These are phyloP conservation scores for Nudaria mundana DNA, from an alignment of 2,888 invertebrate genomes.

Conservation along the genomic window DNA sequence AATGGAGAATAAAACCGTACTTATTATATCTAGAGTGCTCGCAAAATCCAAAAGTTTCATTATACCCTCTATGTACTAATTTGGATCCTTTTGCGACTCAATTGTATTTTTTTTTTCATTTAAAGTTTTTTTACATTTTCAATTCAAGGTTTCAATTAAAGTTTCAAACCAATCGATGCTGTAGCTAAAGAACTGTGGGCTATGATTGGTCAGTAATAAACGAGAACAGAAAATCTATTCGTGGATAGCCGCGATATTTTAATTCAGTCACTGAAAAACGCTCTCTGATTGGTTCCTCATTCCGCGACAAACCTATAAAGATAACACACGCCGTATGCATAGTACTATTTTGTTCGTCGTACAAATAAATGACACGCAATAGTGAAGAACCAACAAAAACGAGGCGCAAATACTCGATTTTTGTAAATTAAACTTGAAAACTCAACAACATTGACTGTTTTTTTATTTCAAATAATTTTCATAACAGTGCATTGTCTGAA, in stretches of 20 bases:
- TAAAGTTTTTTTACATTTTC: too few relatives aligned
- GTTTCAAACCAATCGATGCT: constrained; percentile 30
- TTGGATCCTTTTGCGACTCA: too few relatives aligned
- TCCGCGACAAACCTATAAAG: constrained; percentile 33
- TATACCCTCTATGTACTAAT: too few relatives aligned
- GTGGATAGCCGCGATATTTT: constrained; percentile 18
- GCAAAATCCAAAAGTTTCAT: too few relatives aligned
- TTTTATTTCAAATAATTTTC: constrained; percentile 47
- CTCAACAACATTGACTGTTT: constrained; percentile 53
- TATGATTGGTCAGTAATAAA: constrained; percentile 32
- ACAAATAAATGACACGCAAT: constrained; percentile 80
- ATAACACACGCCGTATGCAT: constrained; percentile 35
- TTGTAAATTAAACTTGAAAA: constrained; percentile 63
- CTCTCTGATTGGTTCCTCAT: constrained; percentile 30
- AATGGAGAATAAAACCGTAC: too few relatives aligned
- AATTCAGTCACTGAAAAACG: constrained; percentile 20
- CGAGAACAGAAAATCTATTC: constrained; percentile 24
- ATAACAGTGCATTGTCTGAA: constrained; percentile 43
- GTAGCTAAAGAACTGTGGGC: constrained; percentile 8
- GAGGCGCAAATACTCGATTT: constrained; percentile 73
- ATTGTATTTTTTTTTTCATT: too few relatives aligned
- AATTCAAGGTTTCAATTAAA: constrained; percentile 14
- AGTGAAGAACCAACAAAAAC: constrained; percentile 74
- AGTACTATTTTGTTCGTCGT: constrained; percentile 68
- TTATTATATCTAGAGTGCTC: too few relatives aligned